These are phyloP conservation scores for Fragum sueziense DNA, from an alignment of 2,888 invertebrate genomes.

Conservation along the genomic window DNA sequence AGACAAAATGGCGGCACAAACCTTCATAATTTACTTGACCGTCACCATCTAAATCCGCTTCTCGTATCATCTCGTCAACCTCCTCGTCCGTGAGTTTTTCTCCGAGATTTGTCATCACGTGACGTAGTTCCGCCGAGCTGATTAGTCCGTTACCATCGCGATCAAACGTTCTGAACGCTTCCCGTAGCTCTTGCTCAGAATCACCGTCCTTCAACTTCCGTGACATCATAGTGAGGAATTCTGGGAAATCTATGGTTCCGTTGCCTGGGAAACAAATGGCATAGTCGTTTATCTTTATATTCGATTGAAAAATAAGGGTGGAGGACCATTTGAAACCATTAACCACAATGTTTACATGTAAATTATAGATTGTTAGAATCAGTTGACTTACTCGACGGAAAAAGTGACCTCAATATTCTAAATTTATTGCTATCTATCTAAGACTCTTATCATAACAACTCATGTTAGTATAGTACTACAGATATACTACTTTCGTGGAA, in stretches of 20 bases:
- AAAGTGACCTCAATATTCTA: too few species aligned
- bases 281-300: too few species aligned
- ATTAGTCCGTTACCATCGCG: constrained; percentile 24
- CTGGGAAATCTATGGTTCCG: constrained; percentile 6
- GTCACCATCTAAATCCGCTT: constrained; percentile 18
- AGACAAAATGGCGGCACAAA: too few species aligned
- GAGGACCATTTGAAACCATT: too few species aligned
- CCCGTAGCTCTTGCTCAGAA: constrained; percentile 27
- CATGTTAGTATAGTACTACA: too few species aligned
- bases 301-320: too few species aligned
- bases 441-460: too few species aligned
- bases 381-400: too few species aligned
- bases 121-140: constrained; percentile 35
- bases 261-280: constrained; percentile 16
- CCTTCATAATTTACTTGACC: constrained; percentile 20
- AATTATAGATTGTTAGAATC: too few species aligned
- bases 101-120: constrained; percentile 35
- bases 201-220: constrained; percentile 32
- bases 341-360: too few species aligned
- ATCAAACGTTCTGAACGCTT: constrained; percentile 37
- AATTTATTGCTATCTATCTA: too few species aligned
- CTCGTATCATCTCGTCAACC: constrained; percentile 19
- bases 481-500: too few species aligned
- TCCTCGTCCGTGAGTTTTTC: constrained; percentile 14
- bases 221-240: constrained; percentile 33